A percentile compares a stretch with the other conserved stretches of the same genome.
These are phyloP conservation scores for Oscheius myriophilus DNA, from an alignment of 2,888 invertebrate genomes.

Conservation along the genomic window DNA sequence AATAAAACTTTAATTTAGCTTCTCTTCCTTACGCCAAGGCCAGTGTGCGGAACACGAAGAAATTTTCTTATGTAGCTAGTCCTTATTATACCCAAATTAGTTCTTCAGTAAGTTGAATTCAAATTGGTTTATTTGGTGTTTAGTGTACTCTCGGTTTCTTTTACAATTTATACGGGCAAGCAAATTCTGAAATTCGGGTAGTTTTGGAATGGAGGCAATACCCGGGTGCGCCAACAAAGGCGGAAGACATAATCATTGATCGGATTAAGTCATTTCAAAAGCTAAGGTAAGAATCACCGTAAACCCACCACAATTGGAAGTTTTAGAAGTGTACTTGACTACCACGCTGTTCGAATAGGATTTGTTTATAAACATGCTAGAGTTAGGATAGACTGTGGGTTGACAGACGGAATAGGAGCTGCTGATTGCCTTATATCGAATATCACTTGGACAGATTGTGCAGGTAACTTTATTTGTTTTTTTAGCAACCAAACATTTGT, in stretches of 20 bases:
- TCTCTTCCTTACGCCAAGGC: slow-evolving; percentile 2
- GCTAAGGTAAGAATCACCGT: not conserved
- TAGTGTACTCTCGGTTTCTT: slow-evolving; percentile 20
- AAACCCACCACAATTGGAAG: no score
- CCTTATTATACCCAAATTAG: slow-evolving; percentile 21
- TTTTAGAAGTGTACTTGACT: slow-evolving; percentile 14
- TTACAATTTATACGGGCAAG: slow-evolving; percentile 13
- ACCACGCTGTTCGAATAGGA: slow-evolving; percentile 15
- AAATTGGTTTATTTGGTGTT: not conserved
- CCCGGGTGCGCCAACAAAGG: slow-evolving; percentile 2
- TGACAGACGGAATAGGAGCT: not conserved
- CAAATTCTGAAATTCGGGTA: slow-evolving; percentile 13
- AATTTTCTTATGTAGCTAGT: not conserved
- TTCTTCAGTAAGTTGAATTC: slow-evolving; percentile 14
- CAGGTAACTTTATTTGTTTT: not conserved
- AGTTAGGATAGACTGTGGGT: slow-evolving; percentile 9
- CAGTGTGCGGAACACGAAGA: not conserved
- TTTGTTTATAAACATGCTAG: slow-evolving; percentile 23
- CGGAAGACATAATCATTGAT: slow-evolving; percentile 7
- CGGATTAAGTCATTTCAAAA: slow-evolving; percentile 12
- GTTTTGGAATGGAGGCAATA: slow-evolving; percentile 24
- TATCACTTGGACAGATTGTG: slow-evolving; percentile 21
- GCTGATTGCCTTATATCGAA: slow-evolving; percentile 2
- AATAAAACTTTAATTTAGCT: not conserved
- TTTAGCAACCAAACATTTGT: no score